Base-by-base conservation (phyloP, 2,113 vertebrate genomes). In the Propithecus coquereli region DNA sequence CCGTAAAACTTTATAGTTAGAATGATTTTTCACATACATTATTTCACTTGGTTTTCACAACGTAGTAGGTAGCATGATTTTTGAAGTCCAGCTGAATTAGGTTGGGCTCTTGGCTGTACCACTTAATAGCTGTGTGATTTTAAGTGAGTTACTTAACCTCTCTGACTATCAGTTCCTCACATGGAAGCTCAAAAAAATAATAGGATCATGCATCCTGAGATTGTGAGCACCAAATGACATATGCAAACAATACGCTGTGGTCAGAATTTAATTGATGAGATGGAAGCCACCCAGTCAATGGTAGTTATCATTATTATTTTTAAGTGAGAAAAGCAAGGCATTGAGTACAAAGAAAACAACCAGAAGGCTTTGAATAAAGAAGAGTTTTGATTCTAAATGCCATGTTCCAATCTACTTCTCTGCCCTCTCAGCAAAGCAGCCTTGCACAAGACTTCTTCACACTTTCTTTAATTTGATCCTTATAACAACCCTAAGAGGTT, bases 401-500 rank as follows among this genome's bases (percentile, higher is more conserved):
- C 14, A 27, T 54, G 25, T 71, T 91, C 32, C 70, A 50, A 13
- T 79, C 50, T 57, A 80, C 47, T 87, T 79, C 57, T 94, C 37
- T 70, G 63, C 34, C 14, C 25, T 94, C 52, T 79, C 83, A 90
- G 74, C 13, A 17, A 94, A 91, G n/a, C 16, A 74, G 65, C 25
- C 76, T 87, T 87, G 30, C 43, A 66, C 66, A 92, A 87, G 37
- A 27, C 54, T 92, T 86, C 82, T 89, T 96, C 73, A 70, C 79
- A 82, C 83, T 91, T 93, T 54, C 68, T 94, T 96, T 76, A 61
- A 57, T 96, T 86, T 89, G 79, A 71, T 83, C 63, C 40, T 93
- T 94, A 20, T 45, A 96, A 86, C 45, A 93, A 83, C 18, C 25
- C 27, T 83, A 91, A 95, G 66, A 91, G 74, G 79, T 87, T 94